Evolutionary conservation across 2,797 vertebrate genomes (phyloP).

Genomic region (Acestrorhynchus altus): DNA sequence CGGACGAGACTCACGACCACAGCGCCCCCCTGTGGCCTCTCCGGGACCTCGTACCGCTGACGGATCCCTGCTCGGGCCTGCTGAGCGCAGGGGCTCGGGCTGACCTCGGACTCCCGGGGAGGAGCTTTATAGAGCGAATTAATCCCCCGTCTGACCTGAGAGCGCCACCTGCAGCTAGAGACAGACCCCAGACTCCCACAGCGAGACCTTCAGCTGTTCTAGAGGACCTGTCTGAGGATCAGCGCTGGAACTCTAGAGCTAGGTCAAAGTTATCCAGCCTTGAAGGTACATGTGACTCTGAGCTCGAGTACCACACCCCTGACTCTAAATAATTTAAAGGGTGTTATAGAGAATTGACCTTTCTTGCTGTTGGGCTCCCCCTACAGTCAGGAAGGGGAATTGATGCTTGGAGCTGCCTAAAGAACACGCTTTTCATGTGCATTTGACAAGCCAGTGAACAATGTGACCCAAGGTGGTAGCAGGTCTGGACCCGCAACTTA

Average conservation of each 20-base stretch:
- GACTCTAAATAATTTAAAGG: no score
- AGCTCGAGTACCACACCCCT: no score
- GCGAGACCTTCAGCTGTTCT: constrained; percentile 44
- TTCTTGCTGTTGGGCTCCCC: no score
- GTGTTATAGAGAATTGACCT: no score
- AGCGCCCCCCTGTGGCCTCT: constrained; percentile 64
- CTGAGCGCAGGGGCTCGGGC: constrained; percentile 73
- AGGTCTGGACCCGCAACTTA: no score
- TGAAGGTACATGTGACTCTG: constrained; percentile 64
- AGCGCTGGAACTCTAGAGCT: constrained; percentile 74
- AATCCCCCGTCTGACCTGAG: constrained; percentile 63
- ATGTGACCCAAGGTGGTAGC: no score
- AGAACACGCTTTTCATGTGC: no score
- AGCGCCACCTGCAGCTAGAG: constrained; percentile 49
- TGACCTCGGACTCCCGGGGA: constrained; percentile 61
- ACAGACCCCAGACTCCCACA: constrained; percentile 54
- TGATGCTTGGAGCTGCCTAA: no score
- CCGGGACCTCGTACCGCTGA: constrained; percentile 65
- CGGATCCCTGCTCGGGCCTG: constrained; percentile 71
- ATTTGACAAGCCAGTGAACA: no score
- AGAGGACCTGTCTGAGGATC: constrained; percentile 59
- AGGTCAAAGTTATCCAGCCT: constrained; percentile 65
- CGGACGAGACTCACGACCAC: constrained; percentile 40
- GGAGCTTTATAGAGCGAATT: constrained; percentile 62
- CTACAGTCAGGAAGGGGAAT: no score